Base-by-base conservation (phyloP, 2,888 invertebrate species). In the Epicampocera succincta region DNA sequence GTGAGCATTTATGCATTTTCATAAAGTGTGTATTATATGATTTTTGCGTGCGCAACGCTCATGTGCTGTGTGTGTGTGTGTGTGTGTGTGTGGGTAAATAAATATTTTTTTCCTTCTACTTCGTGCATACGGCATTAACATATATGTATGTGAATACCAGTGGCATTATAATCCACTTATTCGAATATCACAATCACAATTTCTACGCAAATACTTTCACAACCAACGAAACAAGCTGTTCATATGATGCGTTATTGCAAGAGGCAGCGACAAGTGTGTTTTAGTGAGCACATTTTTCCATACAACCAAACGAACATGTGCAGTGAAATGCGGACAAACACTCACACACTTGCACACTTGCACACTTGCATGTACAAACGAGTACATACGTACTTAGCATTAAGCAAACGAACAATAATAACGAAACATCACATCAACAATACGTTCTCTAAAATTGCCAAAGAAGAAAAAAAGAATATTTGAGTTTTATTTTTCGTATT, bases 141-240 rank as follows among this genome's bases (percentile, higher is more conserved):
- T 17, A 25, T 61, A n/a, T n/a, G n/a, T n/a, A n/a, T n/a, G n/a
- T n/a, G n/a, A n/a, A n/a, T n/a, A 68, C 19, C 25, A 71, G 74
- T 71, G 78, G 71, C 83, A 85, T 84, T 85, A 86, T 88, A 87
- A 87, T 88, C 87, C 86, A 87, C 88, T 87, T 87, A 86, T 87
- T 86, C 85, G 85, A 85, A 87, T 86, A 85, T 87, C 87, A 86
- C 86, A 87, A 87, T 88, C 86, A 61, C 17, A 72, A 56, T 56
- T 76, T 68, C 73, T 56, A 66, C 46, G 40, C 66, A 87, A 87
- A 87, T 84, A 85, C 33, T 78, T 52, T 72, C 73, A 76, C 60
- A 74, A 58, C 63, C 44, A 50, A 56, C 63, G 44, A 54, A 68
- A 71, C 73, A 69, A 65, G 58, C 46, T 75, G 78, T 48, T 71